Percentiles rank a stretch among this genome's conserved stretches.
These are phyloP conservation scores for Tichodroma muraria DNA, from an alignment of 2,113 vertebrate genomes.

Conservation along the genomic window DNA sequence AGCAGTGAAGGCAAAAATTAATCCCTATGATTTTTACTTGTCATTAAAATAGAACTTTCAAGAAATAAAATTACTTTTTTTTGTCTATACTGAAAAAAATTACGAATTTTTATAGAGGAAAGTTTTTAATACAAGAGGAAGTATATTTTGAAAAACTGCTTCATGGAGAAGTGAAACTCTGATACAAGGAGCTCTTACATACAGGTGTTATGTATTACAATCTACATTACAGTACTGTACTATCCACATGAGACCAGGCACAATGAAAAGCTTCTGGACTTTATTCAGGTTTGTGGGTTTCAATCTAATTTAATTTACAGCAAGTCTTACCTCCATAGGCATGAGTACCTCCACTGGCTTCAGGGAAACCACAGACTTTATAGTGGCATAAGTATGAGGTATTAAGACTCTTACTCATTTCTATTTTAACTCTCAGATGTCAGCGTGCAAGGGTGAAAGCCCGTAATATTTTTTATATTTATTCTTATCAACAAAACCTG, in stretches of 20 bases:
- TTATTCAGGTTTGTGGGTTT: background rate
- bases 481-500: background rate
- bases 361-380: background rate
- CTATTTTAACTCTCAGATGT: background rate
- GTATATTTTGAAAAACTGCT: background rate
- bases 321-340: background rate
- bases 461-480: background rate
- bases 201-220: background rate
- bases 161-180: background rate
- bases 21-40: background rate
- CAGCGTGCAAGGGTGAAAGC: background rate
- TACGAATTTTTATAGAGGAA: background rate
- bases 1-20: constrained; percentile 28
- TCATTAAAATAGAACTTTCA: constrained; percentile 8
- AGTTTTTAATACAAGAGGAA: background rate
- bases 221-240: background rate
- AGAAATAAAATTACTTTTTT: constrained; percentile 19
- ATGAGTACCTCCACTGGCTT: background rate
- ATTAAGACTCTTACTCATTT: background rate
- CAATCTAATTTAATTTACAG: background rate
- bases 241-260: background rate
- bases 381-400: background rate
- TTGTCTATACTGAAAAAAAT: background rate
- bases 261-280: background rate
- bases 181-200: background rate